A percentile compares a stretch with the other conserved stretches of the same genome.
These are phyloP conservation scores for Nothocercus nigrocapillus DNA, from an alignment of 2,113 vertebrate species.

Conservation along the genomic window DNA sequence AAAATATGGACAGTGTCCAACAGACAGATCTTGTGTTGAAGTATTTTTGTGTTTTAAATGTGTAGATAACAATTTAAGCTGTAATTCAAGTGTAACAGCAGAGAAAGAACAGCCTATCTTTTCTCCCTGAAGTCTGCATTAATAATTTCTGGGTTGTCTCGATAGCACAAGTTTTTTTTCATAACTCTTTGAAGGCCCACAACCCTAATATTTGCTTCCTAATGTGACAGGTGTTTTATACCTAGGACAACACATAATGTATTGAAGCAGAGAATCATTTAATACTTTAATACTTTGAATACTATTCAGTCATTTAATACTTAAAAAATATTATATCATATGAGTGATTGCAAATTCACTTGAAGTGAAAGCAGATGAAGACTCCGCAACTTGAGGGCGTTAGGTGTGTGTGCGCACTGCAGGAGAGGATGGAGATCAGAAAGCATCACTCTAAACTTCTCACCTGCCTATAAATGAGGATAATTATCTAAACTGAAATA, in stretches of 20 bases:
- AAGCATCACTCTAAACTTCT: not conserved
- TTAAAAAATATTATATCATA: not conserved
- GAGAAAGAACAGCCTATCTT: not conserved
- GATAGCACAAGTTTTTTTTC: not conserved
- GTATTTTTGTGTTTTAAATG: not conserved
- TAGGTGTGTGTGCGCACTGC: not conserved
- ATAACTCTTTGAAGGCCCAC: not conserved
- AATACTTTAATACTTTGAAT: not conserved
- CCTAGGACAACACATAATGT: not conserved
- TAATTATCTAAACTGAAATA: not conserved
- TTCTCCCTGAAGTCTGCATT: not conserved
- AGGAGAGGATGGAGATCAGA: not conserved
- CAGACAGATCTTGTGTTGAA: not conserved
- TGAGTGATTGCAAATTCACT: not conserved
- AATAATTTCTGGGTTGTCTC: not conserved
- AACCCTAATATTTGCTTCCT: not conserved
- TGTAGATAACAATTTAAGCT: not conserved
- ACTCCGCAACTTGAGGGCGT: not conserved
- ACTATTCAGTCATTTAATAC: not conserved
- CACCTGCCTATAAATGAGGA: not conserved
- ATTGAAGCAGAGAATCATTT: not conserved
- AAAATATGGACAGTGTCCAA: accelerated
- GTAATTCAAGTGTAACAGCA: not conserved
- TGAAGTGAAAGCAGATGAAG: accelerated
- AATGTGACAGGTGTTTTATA: not conserved